A percentile compares a stretch with the other conserved stretches of the same genome.
Evolutionary conservation across 2,113 vertebrate genomes (phyloP).

Genomic region (Chaetura pelagica): DNA sequence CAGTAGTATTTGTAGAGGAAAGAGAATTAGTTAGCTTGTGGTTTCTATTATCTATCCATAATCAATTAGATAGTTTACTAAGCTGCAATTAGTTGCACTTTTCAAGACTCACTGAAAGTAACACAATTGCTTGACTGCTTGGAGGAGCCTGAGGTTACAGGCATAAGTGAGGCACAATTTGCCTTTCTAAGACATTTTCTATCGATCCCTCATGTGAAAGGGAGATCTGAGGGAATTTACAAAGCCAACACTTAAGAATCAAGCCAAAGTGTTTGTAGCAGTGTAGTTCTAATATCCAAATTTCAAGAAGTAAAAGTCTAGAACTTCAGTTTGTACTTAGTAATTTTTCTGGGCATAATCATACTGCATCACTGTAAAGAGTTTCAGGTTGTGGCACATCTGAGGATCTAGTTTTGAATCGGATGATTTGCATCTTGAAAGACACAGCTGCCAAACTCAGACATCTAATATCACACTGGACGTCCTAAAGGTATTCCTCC

Average conservation of each 20-base stretch:
- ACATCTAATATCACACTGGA: not conserved
- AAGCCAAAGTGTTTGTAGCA: not conserved
- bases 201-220: not conserved
- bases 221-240: not conserved
- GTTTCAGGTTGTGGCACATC: not conserved
- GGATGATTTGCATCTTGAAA: not conserved
- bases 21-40: not conserved
- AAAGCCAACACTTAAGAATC: not conserved
- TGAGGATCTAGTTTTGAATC: not conserved
- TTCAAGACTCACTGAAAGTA: not conserved
- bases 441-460: not conserved
- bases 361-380: not conserved
- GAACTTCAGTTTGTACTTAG: not conserved
- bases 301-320: not conserved
- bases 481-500: not conserved
- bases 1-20: not conserved
- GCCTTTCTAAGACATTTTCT: not conserved
- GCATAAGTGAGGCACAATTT: not conserved
- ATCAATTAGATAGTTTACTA: not conserved
- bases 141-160: not conserved
- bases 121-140: not conserved
- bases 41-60: not conserved
- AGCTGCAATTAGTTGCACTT: constrained; percentile 4
- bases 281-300: not conserved
- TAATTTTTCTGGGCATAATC: not conserved